Percentiles rank a stretch among this genome's conserved stretches.
These are phyloP conservation scores for Corythoichthys haematopterus DNA, from an alignment of 2,113 vertebrate genomes.

Conservation along the genomic window DNA sequence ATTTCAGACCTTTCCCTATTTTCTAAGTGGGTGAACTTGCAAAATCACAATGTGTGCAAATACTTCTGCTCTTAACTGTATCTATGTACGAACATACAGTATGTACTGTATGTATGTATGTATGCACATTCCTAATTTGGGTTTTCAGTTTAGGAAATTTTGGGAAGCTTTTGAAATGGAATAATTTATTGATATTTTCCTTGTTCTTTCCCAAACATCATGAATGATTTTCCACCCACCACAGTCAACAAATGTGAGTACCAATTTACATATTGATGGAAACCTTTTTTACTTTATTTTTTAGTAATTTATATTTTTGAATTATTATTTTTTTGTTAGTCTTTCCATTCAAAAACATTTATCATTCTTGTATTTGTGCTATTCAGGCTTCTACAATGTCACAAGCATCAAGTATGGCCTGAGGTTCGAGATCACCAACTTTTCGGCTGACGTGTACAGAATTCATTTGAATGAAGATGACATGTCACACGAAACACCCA, in stretches of 20 bases:
- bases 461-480: accelerated
- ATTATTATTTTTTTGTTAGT: no score
- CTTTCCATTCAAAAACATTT: background rate
- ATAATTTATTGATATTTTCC: background rate
- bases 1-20: no score
- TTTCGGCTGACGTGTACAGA: accelerated
- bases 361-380: constrained; percentile 2
- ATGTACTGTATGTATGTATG: no score
- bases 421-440: background rate
- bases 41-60: no score
- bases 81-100: background rate
- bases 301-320: no score
- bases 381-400: constrained; percentile 39
- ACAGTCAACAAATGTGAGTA: constrained; percentile 41
- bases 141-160: background rate
- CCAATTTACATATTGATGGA: background rate
- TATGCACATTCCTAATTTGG: background rate
- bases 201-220: constrained; percentile 5
- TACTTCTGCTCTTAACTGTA: background rate
- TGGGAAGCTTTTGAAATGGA: background rate
- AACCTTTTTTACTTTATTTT: background rate
- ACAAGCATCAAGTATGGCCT: background rate
- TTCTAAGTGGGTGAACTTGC: no score
- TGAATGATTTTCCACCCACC: background rate
- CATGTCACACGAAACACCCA: accelerated